These are phyloP conservation scores for Gasterosteus aculeatus DNA, from an alignment of 2,113 vertebrate species.

Conservation along the genomic window DNA sequence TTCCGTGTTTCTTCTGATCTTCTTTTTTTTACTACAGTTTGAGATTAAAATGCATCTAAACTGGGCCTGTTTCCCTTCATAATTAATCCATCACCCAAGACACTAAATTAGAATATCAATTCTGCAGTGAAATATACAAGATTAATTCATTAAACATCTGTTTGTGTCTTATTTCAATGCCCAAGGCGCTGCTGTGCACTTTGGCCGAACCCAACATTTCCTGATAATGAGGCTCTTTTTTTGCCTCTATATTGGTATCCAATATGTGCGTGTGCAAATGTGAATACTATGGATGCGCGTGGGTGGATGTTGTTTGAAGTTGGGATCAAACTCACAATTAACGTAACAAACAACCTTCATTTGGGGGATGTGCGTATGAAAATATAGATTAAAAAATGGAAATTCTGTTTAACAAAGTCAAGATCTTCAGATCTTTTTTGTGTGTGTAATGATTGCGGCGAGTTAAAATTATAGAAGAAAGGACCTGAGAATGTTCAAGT, in stretches of 20 bases:
- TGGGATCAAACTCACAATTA: constrained; percentile 44
- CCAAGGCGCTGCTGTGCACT: constrained; percentile 65
- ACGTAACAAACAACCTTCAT: constrained; percentile 50
- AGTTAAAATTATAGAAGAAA: neutral
- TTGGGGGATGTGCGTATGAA: constrained; percentile 6
- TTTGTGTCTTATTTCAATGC: constrained; percentile 71
- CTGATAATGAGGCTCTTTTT: constrained; percentile 50
- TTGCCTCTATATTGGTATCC: constrained; percentile 38
- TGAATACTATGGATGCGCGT: constrained; percentile 21
- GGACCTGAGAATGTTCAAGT: neutral
- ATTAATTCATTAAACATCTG: constrained; percentile 75
- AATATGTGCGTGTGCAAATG: constrained; percentile 14
- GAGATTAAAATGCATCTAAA: constrained; percentile 80
- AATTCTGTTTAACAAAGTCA: neutral
- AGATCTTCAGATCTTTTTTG: constrained; percentile 6
- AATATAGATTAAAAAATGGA: neutral
- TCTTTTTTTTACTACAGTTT: constrained; percentile 72
- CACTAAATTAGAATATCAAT: constrained; percentile 79
- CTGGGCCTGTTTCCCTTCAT: constrained; percentile 76
- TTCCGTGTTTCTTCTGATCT: constrained; percentile 44
- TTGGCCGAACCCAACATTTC: constrained; percentile 69
- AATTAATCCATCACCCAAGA: constrained; percentile 80
- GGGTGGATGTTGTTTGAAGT: constrained; percentile 49
- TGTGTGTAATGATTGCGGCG: neutral
- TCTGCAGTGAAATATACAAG: constrained; percentile 71